These are phyloP conservation scores for Pammene fasciana DNA, from an alignment of 2,888 invertebrate genomes.

Conservation along the genomic window DNA sequence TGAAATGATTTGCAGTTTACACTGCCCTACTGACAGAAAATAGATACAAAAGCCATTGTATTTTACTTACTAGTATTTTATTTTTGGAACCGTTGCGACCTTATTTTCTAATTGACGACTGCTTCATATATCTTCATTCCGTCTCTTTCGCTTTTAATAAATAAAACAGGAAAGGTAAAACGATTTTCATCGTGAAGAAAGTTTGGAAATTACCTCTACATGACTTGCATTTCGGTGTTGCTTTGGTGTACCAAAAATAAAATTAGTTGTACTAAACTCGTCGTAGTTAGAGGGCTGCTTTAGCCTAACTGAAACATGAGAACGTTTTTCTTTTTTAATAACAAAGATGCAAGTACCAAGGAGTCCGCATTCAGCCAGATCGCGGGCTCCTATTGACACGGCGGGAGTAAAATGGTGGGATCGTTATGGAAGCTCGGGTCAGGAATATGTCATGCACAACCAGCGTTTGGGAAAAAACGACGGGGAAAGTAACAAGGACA, in stretches of 20 bases:
- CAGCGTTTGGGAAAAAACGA: constrained; percentile 42
- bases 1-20: constrained; percentile 34
- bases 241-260: background rate
- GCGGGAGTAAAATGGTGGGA: constrained; percentile 68
- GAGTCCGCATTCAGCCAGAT: constrained; percentile 64
- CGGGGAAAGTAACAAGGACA: constrained; percentile 21
- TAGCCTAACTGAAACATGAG: constrained; percentile 5
- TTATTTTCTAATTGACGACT: background rate
- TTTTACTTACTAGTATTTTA: constrained; percentile 24
- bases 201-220: background rate
- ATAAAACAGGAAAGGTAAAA: constrained; percentile 14
- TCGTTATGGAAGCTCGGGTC: constrained; percentile 51
- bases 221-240: constrained; percentile 42
- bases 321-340: background rate
- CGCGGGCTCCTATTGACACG: constrained; percentile 69
- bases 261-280: constrained; percentile 19
- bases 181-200: background rate
- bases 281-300: constrained; percentile 7
- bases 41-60: constrained; percentile 53
- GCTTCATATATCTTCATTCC: background rate
- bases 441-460: constrained; percentile 46
- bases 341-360: constrained; percentile 55
- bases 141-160: constrained; percentile 2
- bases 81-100: constrained; percentile 20
- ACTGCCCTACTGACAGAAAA: constrained; percentile 60